phyloP scores from a whole-genome alignment of 1,140 invertebrate genomes.

The Oreohelix idahoensis region DNA sequence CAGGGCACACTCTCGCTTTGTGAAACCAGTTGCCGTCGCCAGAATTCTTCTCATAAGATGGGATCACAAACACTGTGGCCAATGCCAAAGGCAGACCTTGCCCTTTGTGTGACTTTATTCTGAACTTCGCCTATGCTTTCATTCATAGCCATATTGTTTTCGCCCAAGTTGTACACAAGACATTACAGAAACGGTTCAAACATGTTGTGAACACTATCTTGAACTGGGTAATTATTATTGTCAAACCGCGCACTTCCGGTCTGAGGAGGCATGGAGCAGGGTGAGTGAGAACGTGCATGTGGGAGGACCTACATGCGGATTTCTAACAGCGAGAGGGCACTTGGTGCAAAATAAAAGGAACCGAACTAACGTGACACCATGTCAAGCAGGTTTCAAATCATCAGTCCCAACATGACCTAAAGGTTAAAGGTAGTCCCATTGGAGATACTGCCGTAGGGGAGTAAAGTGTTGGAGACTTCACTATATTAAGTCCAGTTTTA shows the following conservation, averaged over 20 bases:
- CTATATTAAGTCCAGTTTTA: too few relatives aligned
- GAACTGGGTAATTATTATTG: conserved; percentile 10
- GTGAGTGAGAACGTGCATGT: not conserved
- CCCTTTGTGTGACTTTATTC: not conserved
- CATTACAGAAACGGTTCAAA: not conserved
- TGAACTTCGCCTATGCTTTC: not conserved
- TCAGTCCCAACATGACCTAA: too few relatives aligned
- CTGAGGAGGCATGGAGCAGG: not conserved
- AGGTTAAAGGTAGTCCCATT: too few relatives aligned
- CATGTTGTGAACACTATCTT: not conserved
- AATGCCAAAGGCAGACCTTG: not conserved
- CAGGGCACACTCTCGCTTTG: not conserved
- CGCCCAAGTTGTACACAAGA: not conserved
- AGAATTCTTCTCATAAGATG: not conserved
- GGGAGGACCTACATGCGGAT: conserved; percentile 6
- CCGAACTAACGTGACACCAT: not conserved
- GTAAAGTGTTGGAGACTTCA: too few relatives aligned
- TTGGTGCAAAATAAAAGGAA: not conserved
- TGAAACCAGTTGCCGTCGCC: not conserved
- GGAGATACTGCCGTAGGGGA: too few relatives aligned
- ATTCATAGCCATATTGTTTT: not conserved
- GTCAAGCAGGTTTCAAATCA: not conserved
- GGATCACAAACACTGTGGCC: not conserved
- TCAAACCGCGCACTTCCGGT: conserved; percentile 18
- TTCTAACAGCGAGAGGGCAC: not conserved